phyloP scores from a whole-genome alignment of 2,888 invertebrate genomes.

The Alloscopus bannaensis region DNA sequence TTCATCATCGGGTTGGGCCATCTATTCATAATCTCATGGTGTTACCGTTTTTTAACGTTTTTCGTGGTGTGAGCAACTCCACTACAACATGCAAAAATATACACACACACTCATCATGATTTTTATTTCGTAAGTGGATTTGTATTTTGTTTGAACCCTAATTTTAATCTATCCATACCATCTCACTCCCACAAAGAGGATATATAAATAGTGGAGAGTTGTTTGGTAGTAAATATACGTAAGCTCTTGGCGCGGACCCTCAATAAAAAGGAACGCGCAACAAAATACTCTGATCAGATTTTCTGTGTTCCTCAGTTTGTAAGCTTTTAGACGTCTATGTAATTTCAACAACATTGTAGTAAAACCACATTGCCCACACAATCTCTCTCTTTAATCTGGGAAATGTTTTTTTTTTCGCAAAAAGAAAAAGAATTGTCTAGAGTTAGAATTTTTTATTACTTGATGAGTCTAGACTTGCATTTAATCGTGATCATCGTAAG shows the following conservation, averaged over 20 bases:
- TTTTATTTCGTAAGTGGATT: too few relatives aligned
- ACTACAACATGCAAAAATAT: too few relatives aligned
- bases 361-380: background rate
- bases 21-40: conserved; percentile 1
- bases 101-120: too few relatives aligned
- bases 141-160: too few relatives aligned
- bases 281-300: conserved; percentile 16
- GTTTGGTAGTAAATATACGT: too few relatives aligned
- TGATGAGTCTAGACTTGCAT: conserved; percentile 31
- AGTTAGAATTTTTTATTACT: conserved; percentile 16
- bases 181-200: too few relatives aligned
- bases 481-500: too few relatives aligned
- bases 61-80: too few relatives aligned
- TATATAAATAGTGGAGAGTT: too few relatives aligned
- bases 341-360: background rate
- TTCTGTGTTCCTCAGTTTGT: conserved; percentile 15
- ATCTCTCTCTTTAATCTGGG: background rate
- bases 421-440: background rate
- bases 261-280: too few relatives aligned
- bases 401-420: conserved; percentile 10
- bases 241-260: too few relatives aligned
- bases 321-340: conserved; percentile 8
- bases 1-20: conserved; percentile 23
- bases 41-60: conserved; percentile 29
- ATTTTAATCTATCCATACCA: conserved; percentile 2